These are phyloP conservation scores for Dicentrarchus labrax DNA, from an alignment of 2,113 vertebrate species.

Conservation along the genomic window DNA sequence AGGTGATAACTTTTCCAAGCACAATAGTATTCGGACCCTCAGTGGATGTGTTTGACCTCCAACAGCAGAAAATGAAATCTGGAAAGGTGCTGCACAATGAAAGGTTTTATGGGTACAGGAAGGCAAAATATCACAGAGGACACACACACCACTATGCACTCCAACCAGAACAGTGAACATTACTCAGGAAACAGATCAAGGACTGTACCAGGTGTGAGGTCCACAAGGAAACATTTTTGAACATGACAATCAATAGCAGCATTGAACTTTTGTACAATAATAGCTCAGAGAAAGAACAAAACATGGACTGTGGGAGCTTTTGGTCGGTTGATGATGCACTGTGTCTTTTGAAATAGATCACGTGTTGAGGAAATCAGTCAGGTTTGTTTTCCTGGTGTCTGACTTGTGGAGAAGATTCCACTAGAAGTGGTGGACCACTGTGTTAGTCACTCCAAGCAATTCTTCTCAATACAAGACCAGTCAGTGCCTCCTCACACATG, in stretches of 20 bases:
- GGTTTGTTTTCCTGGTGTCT: background rate
- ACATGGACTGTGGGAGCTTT: background rate
- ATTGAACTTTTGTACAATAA: background rate
- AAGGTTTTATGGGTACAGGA: conserved; percentile 12
- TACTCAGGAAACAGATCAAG: background rate
- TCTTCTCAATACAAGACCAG: background rate
- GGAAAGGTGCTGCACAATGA: conserved; percentile 8
- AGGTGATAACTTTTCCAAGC: background rate
- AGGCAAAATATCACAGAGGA: conserved; percentile 5
- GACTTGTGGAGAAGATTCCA: background rate
- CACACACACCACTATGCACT: background rate
- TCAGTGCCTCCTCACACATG: background rate
- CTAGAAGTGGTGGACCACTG: no score
- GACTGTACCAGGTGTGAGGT: background rate
- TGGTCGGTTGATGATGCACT: no score
- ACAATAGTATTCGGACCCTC: background rate
- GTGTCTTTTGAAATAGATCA: no score
- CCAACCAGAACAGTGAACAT: background rate
- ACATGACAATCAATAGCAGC: background rate
- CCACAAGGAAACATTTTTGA: background rate
- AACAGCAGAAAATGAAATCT: conserved; percentile 30
- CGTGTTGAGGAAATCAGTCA: background rate
- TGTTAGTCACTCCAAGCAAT: background rate
- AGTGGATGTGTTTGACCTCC: conserved; percentile 35
- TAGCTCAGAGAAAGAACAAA: background rate